Evolutionary conservation across 2,113 vertebrate species (phyloP), one percentile per base, ranked within the genome.

Genomic region (Vanacampus margaritifer): DNA sequence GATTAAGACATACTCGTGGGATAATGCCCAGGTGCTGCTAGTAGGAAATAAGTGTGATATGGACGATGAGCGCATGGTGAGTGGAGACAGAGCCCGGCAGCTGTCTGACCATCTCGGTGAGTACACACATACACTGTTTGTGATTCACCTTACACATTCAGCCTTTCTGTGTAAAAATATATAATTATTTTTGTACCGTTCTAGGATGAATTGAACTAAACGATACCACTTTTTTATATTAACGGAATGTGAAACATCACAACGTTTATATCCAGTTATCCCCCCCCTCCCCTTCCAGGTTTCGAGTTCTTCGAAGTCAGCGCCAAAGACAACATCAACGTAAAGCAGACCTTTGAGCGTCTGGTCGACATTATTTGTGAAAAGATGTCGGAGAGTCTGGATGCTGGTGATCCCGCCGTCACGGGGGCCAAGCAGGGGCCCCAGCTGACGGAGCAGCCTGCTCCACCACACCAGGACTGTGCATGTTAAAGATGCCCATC

Each of bases 1-100:
- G 86, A 98, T 98, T 74, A 98, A 98, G 87, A 98, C 97, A 1
- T 98, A 98, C 86, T 98, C 97, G 46, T 98, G 97, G 97, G 97
- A 98, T 86, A 98, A 98, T 13, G 97, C 97, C 3, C 97, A 98
- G 75, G 96, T 98, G 75, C 93, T 98, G 87, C 91, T 98, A 77
- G 96, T 98, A 0, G 97, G 97, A 58, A 98, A 98, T 88, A 98
- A 98, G 73, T 98, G 96, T 83, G 97, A 98, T 85, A 95, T 98
- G 97, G 96, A 98, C 58, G 97, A 98, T 78, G 97, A 98, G 79
- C 92, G 96, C 64, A 93, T 94, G 69, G 87, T 98, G 84, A 92
- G 89, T 0, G 84, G 92, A 51, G 95, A 98, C 21, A 94, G 96
- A 79, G 97, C 95, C 19, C 92, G 89, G 65, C 94, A 94, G 79